Percentiles rank a stretch among this genome's conserved stretches.
These are phyloP conservation scores for Zelleria hepariella DNA, from an alignment of 2,888 invertebrate genomes.

Conservation along the genomic window DNA sequence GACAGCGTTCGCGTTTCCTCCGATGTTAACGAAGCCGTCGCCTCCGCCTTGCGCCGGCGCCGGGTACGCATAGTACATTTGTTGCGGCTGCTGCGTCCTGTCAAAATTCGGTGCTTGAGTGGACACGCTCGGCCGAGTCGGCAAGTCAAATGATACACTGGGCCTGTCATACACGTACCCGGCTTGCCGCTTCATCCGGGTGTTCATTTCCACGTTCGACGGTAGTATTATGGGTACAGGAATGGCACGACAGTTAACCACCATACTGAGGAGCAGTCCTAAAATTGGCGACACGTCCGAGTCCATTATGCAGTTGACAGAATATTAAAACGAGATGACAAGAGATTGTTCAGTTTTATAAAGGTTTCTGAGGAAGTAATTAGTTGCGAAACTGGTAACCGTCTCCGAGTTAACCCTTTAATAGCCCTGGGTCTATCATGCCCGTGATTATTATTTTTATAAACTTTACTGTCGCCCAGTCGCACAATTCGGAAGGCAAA, in stretches of 20 bases:
- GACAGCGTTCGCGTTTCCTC: constrained; percentile 21
- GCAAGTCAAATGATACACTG: constrained; percentile 52
- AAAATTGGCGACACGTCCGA: constrained; percentile 12
- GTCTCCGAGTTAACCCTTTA: background rate
- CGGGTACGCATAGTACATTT: constrained; percentile 61
- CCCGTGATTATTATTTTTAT: too few species aligned
- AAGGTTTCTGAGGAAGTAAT: constrained; percentile 35
- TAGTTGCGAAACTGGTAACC: constrained; percentile 29
- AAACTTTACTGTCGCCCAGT: too few species aligned
- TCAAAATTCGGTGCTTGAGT: constrained; percentile 52
- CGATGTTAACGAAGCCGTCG: constrained; percentile 30
- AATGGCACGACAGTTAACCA: background rate
- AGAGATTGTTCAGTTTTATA: constrained; percentile 35
- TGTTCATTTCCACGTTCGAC: constrained; percentile 15
- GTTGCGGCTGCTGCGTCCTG: constrained; percentile 49
- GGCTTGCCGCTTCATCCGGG: constrained; percentile 46
- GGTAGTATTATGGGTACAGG: constrained; percentile 15
- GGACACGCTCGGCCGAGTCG: constrained; percentile 32
- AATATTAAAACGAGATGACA: constrained; percentile 30
- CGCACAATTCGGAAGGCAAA: too few species aligned
- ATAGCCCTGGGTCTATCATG: background rate
- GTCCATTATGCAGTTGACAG: constrained; percentile 26
- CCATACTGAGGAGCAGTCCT: background rate
- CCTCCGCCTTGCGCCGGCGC: constrained; percentile 23
- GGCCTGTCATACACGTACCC: constrained; percentile 62